Conservation (phyloP, 2,113 vertebrate genomes). For the Seriola quinqueradiata region DNA sequence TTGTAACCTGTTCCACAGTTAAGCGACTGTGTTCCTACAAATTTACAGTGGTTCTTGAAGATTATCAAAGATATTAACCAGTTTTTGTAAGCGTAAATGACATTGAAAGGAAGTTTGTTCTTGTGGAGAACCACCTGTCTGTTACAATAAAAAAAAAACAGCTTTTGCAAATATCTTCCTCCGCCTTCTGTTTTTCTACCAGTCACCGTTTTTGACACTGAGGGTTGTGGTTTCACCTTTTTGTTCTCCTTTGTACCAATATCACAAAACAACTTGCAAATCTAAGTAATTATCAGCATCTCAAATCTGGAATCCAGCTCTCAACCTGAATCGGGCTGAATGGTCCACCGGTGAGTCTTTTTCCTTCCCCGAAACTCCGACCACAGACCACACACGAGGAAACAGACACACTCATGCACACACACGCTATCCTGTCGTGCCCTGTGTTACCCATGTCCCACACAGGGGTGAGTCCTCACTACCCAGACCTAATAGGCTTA, state of each 20-base stretch:
- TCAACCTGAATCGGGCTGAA: slow-evolving; percentile 40
- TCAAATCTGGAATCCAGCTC: slow-evolving; percentile 47
- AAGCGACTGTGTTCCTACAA: background rate
- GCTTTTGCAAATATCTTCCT: background rate
- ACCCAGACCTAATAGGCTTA: slow-evolving; percentile 76
- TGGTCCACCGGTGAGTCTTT: slow-evolving; percentile 26
- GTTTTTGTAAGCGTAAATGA: background rate
- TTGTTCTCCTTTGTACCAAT: slow-evolving; percentile 17
- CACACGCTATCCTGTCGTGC: slow-evolving; percentile 35
- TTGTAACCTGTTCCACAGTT: background rate
- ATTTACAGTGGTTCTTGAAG: background rate
- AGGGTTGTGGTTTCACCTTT: slow-evolving; percentile 13
- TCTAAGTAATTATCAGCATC: slow-evolving; percentile 41
- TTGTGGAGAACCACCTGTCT: slow-evolving; percentile 21
- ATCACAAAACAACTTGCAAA: slow-evolving; percentile 26
- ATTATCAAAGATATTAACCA: background rate
- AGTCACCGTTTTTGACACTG: slow-evolving; percentile 11
- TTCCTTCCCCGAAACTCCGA: slow-evolving; percentile 45
- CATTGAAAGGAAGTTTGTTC: background rate
- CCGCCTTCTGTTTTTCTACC: background rate
- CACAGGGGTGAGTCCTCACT: slow-evolving; percentile 73
- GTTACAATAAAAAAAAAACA: background rate
- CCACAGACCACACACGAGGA: slow-evolving; percentile 70
- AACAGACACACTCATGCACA: slow-evolving; percentile 28
- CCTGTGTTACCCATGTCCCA: slow-evolving; percentile 56